Conservation (phyloP, 2,113 vertebrate species). For the Chionomys nivalis region DNA sequence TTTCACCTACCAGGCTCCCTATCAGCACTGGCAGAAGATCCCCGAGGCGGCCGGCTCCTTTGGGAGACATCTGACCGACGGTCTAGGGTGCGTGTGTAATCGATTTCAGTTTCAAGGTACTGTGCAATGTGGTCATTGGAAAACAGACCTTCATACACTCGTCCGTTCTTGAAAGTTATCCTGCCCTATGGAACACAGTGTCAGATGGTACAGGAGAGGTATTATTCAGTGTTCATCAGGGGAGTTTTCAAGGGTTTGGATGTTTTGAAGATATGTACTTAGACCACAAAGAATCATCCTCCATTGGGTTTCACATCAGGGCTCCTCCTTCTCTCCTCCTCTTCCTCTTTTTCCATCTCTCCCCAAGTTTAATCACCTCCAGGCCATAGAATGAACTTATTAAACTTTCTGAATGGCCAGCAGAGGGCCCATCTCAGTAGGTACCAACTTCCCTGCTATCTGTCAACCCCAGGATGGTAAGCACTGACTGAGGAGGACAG, state of each 20-base stretch:
- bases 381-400: not conserved
- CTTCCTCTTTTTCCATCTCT: not conserved
- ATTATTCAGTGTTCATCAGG: not conserved
- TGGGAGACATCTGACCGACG: not conserved
- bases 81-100: not conserved
- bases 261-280: not conserved
- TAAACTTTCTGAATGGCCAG: not conserved
- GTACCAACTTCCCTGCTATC: not conserved
- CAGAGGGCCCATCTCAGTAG: not conserved
- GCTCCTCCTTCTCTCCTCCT: not conserved
- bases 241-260: not conserved
- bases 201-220: not conserved
- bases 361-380: not conserved
- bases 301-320: not conserved
- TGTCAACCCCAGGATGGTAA: not conserved
- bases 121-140: slow-evolving; percentile 83
- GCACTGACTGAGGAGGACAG: not conserved
- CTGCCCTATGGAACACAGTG: slow-evolving; percentile 85
- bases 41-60: accelerated
- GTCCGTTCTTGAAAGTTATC: slow-evolving; percentile 88
- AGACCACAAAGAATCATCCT: not conserved
- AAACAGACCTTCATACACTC: slow-evolving; percentile 87
- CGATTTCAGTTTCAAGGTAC: slow-evolving; percentile 31
- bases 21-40: slow-evolving; percentile 68
- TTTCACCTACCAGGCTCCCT: slow-evolving; percentile 57